Conservation (phyloP, 2,797 vertebrate species). For the Danio kyathit region DNA sequence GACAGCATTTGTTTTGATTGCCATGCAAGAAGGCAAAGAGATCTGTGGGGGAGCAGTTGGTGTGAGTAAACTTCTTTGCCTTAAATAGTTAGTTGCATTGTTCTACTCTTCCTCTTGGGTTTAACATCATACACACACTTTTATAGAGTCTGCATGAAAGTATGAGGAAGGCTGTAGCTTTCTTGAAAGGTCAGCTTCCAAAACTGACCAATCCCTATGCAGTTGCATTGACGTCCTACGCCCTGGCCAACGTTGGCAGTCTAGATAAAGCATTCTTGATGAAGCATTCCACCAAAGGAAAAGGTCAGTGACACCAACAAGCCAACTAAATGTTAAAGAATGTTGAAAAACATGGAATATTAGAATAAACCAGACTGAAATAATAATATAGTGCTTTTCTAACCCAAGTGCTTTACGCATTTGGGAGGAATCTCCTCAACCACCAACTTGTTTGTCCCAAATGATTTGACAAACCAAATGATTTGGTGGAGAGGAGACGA, state of each 20-base stretch:
- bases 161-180: conserved; percentile 75
- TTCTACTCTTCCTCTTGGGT: background rate
- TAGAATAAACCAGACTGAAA: background rate
- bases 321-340: background rate
- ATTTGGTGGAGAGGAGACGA: too few species aligned
- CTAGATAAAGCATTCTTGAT: conserved; percentile 52
- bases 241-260: conserved; percentile 77
- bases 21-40: conserved; percentile 77
- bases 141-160: conserved; percentile 74
- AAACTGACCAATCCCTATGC: conserved; percentile 82
- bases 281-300: conserved; percentile 5
- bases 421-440: too few species aligned
- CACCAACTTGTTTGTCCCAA: too few species aligned
- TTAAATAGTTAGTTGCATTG: background rate
- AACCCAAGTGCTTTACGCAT: background rate
- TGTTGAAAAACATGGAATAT: background rate
- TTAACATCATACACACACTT: background rate
- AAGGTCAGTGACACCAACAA: background rate
- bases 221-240: conserved; percentile 84
- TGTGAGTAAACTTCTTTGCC: conserved; percentile 73
- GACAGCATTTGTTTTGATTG: conserved; percentile 85
- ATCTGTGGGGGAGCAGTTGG: conserved; percentile 73
- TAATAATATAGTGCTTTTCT: too few species aligned
- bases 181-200: conserved; percentile 72
- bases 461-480: too few species aligned